Conservation (phyloP, 2,888 invertebrate genomes). For the Clitarchus hookeri region DNA sequence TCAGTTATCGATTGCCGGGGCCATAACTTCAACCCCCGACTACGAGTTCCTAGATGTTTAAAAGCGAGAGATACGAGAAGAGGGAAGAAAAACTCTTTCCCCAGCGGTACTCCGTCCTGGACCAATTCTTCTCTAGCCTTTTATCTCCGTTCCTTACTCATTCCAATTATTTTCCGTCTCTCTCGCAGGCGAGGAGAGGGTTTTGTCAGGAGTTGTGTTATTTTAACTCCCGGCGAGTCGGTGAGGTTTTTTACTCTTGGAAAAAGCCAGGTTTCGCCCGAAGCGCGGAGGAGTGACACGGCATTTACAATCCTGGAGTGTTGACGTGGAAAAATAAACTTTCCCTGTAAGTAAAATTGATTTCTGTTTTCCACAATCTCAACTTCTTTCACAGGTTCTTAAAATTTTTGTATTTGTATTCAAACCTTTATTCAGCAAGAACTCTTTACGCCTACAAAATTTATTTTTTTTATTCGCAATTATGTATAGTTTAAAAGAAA, state of each 20-base stretch:
- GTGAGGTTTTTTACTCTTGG: background rate
- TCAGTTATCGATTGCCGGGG: background rate
- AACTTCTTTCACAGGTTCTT: background rate
- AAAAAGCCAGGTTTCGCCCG: background rate
- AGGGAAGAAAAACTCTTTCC: background rate
- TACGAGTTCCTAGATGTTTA: background rate
- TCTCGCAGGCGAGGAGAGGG: background rate
- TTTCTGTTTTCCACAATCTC: background rate
- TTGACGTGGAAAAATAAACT: background rate
- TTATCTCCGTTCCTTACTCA: background rate
- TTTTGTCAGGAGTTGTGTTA: conserved; percentile 8
- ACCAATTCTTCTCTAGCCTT: background rate
- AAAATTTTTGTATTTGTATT: background rate
- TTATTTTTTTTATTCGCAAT: no score
- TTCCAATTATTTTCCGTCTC: conserved; percentile 9
- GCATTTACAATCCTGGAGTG: background rate
- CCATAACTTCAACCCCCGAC: background rate
- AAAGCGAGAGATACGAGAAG: background rate
- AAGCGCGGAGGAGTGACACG: background rate
- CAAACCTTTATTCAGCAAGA: background rate
- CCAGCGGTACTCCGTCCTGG: background rate
- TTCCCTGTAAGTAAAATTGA: background rate
- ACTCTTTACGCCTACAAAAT: no score
- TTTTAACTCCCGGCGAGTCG: background rate
- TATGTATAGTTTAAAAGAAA: no score